These are phyloP conservation scores for Darevskia nairensis DNA, from an alignment of 2,797 vertebrate genomes.

Conservation along the genomic window DNA sequence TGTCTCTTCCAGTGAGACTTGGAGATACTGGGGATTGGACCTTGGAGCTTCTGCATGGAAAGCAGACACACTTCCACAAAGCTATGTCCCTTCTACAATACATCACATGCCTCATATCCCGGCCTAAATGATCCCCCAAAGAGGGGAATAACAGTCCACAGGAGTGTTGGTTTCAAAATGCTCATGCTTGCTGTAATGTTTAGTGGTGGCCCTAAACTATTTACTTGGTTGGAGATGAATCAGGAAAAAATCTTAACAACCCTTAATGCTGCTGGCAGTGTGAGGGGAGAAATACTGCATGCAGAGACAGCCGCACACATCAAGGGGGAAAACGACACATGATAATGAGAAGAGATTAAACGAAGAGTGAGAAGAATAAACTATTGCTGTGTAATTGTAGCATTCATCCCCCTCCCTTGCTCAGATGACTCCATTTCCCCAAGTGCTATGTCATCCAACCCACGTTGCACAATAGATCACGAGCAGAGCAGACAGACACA, in stretches of 20 bases:
- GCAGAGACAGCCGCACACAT: neutral
- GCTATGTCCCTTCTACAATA: no score
- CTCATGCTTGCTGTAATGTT: neutral
- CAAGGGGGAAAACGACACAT: neutral
- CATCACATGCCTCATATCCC: neutral
- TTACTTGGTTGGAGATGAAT: neutral
- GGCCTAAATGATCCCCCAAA: neutral
- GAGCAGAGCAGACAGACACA: neutral
- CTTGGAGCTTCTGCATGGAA: no score
- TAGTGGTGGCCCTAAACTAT: constrained; percentile 4
- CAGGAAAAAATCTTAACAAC: neutral
- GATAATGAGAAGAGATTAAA: constrained; percentile 1
- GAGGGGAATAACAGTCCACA: no score
- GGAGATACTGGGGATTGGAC: no score
- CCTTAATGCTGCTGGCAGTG: neutral
- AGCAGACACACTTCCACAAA: no score
- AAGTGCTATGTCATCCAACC: neutral
- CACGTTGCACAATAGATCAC: neutral
- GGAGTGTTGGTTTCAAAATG: neutral
- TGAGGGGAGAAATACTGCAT: neutral
- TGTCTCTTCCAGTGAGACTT: no score
- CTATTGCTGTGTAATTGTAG: constrained; percentile 41
- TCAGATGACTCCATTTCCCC: neutral
- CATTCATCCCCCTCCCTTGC: neutral
- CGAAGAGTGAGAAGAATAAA: neutral